Evolutionary conservation across 2,888 invertebrate genomes (phyloP).

Genomic region (Vanessa cardui): DNA sequence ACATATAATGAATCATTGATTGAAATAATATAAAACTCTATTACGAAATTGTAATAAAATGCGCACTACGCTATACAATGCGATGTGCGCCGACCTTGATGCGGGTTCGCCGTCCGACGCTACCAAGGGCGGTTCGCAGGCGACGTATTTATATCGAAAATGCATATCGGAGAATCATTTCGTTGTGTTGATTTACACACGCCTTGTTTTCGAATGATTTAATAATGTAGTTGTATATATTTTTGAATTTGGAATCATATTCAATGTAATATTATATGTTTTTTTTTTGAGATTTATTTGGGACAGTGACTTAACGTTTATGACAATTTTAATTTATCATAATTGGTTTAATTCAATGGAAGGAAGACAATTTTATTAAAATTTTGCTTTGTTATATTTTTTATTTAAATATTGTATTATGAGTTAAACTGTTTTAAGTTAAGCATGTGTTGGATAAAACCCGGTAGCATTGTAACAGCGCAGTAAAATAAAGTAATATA

Average conservation of each 20-base stretch:
- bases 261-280: not conserved
- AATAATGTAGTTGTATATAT: not conserved
- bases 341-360: too few relatives aligned
- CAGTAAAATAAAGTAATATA: too few relatives aligned
- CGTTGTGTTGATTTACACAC: conserved; percentile 9
- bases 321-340: too few relatives aligned
- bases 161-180: conserved; percentile 31
- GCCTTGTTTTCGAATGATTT: conserved; percentile 4
- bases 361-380: too few relatives aligned
- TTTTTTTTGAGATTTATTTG: not conserved
- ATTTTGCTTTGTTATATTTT: too few relatives aligned
- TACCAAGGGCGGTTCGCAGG: conserved; percentile 57
- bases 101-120: conserved; percentile 58
- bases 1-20: conserved; percentile 1
- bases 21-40: conserved; percentile 14
- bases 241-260: not conserved
- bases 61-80: conserved; percentile 21
- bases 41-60: conserved; percentile 32
- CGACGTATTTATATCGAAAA: conserved; percentile 43
- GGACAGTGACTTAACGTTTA: too few relatives aligned
- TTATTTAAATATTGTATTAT: too few relatives aligned
- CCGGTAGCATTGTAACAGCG: too few relatives aligned
- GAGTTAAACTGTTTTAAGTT: too few relatives aligned
- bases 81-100: conserved; percentile 56
- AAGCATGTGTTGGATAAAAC: too few relatives aligned